Evolutionary conservation across 2,888 invertebrate genomes (phyloP), one percentile per base, ranked within the genome.

Genomic region (Zeuzera pyrina): DNA sequence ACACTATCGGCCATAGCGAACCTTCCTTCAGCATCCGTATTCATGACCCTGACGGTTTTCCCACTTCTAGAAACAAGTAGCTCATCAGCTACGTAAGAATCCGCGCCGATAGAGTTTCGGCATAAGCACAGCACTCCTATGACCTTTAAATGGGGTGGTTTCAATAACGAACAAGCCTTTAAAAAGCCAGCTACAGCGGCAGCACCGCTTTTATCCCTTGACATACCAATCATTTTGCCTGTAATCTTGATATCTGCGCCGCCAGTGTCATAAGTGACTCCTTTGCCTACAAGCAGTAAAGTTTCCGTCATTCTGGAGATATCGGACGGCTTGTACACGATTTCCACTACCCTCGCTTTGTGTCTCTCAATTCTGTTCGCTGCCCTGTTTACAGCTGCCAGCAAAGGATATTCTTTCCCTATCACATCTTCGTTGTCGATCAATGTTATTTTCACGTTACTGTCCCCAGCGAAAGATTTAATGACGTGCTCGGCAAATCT

Each of bases 21-120:
- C 28, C 95, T 84, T 0, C 96, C 96, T 77, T 97, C 96, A 1
- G 95, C 95, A 61, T 97, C 96, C 1, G 96, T 96, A 61, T 97
- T 95, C 3, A 90, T 91, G 12, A 97, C 88, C 38, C 95, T 85
- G 0, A 95, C 89, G 13, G 93, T 85, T 23, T 88, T 88, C 0
- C 94, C 94, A 31, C 94, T 91, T 49, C 91, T 87, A 0, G 93
- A 89, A 0, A 89, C 85, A 33, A 96, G 84, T 31, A 96, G 85
- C 68, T 97, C 96, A 72, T 97, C 96, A 21, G 93, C 65, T 0
- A 95, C 94, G 58, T 94, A 95, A 14, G 88, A 86, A 47, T 95
- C 90, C 53, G 88, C 89, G 1, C 96, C 96, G 12, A 95, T 85
- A 53, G 93, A 93, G 73, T 97, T 97, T 30, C 96, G 86, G 26